These are phyloP conservation scores for Tragelaphus strepsiceros DNA, from an alignment of 2,113 vertebrate species.

Conservation along the genomic window DNA sequence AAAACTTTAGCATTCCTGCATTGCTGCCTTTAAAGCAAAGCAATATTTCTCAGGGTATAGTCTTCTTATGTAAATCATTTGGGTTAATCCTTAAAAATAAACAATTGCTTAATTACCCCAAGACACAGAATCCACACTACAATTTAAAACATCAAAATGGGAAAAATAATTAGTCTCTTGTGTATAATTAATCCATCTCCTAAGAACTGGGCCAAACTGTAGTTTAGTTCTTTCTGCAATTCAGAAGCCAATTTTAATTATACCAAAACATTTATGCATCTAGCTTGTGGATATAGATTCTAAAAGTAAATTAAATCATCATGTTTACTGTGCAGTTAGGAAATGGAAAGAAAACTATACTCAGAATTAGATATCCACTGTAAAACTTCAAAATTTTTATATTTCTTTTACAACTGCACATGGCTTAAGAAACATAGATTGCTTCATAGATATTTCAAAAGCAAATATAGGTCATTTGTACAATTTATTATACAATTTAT, in stretches of 20 bases:
- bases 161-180: slow-evolving; percentile 64
- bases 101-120: slow-evolving; percentile 57
- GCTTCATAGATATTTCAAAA: background rate
- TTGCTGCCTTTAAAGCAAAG: slow-evolving; percentile 18
- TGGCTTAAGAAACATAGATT: background rate
- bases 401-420: background rate
- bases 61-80: slow-evolving; percentile 25
- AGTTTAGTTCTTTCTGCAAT: slow-evolving; percentile 40
- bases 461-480: background rate
- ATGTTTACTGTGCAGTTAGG: background rate
- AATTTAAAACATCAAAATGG: slow-evolving; percentile 56
- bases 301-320: slow-evolving; percentile 26
- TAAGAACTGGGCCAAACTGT: slow-evolving; percentile 37
- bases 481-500: background rate
- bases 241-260: slow-evolving; percentile 62
- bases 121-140: slow-evolving; percentile 31
- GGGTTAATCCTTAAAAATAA: slow-evolving; percentile 60
- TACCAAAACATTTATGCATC: background rate
- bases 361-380: background rate
- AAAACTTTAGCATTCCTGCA: background rate
- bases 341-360: background rate
- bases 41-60: background rate
- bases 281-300: background rate
- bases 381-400: background rate
- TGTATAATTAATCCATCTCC: slow-evolving; percentile 64